phyloP scores from a whole-genome alignment of 2,888 invertebrate species.

The Dasysyrphus tricinctus region DNA sequence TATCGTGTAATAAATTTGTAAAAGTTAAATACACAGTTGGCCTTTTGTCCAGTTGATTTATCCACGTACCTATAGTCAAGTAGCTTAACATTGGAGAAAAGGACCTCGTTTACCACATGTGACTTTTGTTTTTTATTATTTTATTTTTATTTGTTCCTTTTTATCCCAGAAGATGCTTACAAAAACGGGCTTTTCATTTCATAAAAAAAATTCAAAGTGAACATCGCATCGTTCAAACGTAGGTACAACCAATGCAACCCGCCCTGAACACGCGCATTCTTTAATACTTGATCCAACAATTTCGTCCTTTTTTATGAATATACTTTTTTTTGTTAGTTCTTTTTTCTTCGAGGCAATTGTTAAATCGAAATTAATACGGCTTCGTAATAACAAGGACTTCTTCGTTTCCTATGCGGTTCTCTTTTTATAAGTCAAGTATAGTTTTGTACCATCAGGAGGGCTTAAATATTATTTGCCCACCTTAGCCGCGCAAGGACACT shows the following conservation, averaged over 20 bases:
- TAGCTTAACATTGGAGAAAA: slow-evolving; percentile 43
- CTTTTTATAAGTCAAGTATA: slow-evolving; percentile 64
- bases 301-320: slow-evolving; percentile 29
- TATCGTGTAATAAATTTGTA: slow-evolving; percentile 33
- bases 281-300: slow-evolving; percentile 27
- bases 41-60: slow-evolving; percentile 41
- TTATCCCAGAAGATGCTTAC: slow-evolving; percentile 25
- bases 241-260: slow-evolving; percentile 17
- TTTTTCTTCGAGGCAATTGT: slow-evolving; percentile 64
- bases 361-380: slow-evolving; percentile 73
- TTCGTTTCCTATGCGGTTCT: slow-evolving; percentile 33
- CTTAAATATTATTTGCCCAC: slow-evolving; percentile 75
- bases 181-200: slow-evolving; percentile 40
- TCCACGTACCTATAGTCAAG: slow-evolving; percentile 14
- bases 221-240: slow-evolving; percentile 44
- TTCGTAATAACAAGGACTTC: slow-evolving; percentile 69
- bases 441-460: slow-evolving; percentile 54
- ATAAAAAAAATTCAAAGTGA: slow-evolving; percentile 38
- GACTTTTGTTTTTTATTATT: slow-evolving; percentile 56
- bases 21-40: slow-evolving; percentile 52
- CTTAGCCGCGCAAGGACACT: slow-evolving; percentile 65
- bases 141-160: slow-evolving; percentile 1
- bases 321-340: slow-evolving; percentile 19
- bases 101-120: slow-evolving; percentile 71
- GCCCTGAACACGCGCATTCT: slow-evolving; percentile 44